Evolutionary conservation across 2,888 invertebrate species (phyloP).

Genomic region (Nymphalis polychloros): DNA sequence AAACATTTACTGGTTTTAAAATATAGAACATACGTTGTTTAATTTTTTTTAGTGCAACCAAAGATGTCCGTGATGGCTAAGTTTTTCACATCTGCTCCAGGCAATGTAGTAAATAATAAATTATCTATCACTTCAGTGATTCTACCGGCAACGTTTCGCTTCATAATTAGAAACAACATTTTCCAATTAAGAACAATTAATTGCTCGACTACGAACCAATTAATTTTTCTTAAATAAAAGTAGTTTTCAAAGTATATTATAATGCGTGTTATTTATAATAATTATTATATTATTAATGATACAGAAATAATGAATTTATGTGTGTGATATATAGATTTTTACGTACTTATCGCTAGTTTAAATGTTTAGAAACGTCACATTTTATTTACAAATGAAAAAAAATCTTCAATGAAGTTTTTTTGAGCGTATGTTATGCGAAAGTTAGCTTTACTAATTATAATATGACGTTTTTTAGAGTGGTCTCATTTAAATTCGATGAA

Average conservation of each 20-base stretch:
- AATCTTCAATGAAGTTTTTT: no score
- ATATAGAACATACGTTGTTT: no score
- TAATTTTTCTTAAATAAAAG: constrained; percentile 14
- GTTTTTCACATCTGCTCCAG: neutral
- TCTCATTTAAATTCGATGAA: no score
- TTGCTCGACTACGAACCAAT: constrained; percentile 10
- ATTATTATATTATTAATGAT: no score
- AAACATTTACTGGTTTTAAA: neutral
- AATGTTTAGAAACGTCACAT: neutral
- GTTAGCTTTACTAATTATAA: no score
- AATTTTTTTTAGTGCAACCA: no score
- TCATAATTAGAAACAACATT: neutral
- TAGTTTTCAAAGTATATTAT: neutral
- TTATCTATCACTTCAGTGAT: constrained; percentile 6
- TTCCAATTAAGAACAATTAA: constrained; percentile 17
- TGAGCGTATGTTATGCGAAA: no score
- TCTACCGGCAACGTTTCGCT: constrained; percentile 6
- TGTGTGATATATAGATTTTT: no score
- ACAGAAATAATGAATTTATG: no score
- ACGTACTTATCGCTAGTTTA: no score
- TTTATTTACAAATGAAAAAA: neutral
- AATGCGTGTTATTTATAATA: constrained; percentile 6
- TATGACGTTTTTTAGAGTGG: no score
- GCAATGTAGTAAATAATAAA: neutral
- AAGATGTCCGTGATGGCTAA: no score